phyloP scores from a whole-genome alignment of 2,113 vertebrate species.

The Pomatostomus ruficeps region DNA sequence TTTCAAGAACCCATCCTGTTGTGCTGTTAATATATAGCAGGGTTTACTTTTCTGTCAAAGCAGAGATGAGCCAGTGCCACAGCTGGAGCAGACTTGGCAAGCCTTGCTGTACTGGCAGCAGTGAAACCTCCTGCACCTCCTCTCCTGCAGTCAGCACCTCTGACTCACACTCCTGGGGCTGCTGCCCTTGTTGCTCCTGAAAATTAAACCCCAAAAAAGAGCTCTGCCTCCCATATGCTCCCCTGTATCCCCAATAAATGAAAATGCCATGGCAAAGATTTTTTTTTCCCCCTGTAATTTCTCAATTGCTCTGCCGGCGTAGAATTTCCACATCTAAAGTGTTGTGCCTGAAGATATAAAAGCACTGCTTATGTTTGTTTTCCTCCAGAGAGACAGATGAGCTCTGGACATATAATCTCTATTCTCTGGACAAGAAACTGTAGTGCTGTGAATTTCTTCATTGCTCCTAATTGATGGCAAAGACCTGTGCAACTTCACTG shows the following conservation, averaged over 20 bases:
- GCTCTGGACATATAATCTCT: background rate
- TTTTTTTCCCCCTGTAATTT: background rate
- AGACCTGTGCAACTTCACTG: background rate
- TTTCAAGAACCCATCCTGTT: background rate
- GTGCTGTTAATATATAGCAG: background rate
- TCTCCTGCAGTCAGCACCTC: background rate
- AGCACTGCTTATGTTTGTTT: background rate
- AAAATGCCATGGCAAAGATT: fast-evolving
- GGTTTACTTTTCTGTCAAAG: background rate
- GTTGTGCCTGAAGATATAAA: background rate
- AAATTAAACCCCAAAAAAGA: background rate
- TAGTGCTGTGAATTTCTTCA: background rate
- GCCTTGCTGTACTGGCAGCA: background rate
- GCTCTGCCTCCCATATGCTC: background rate
- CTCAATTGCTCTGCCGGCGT: background rate
- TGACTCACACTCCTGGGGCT: background rate
- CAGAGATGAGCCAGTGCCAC: background rate
- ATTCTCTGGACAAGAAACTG: background rate
- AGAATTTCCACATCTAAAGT: background rate
- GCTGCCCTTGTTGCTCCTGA: background rate
- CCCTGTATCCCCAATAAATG: background rate
- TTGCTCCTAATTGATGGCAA: background rate
- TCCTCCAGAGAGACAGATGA: background rate
- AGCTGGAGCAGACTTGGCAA: background rate
- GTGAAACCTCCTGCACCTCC: background rate